phyloP scores from a whole-genome alignment of 2,888 invertebrate genomes.

The Agriopis marginaria region DNA sequence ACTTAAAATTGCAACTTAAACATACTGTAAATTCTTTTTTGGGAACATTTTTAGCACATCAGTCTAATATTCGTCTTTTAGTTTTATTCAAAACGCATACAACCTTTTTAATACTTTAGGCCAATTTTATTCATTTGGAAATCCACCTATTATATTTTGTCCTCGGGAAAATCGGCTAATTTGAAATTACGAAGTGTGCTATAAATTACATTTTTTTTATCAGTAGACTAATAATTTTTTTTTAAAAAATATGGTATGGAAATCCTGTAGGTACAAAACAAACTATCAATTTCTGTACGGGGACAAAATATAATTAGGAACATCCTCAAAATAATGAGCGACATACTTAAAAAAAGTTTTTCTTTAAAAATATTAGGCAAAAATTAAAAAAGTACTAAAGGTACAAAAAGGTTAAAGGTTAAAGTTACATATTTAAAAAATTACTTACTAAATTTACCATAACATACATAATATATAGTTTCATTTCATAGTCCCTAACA shows the following conservation, averaged over 20 bases:
- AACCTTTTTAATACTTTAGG: conserved; percentile 12
- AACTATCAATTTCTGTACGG: too few species aligned
- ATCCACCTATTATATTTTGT: background rate
- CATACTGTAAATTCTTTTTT: conserved; percentile 25
- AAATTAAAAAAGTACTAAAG: background rate
- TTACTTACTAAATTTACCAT: background rate
- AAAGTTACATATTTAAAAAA: background rate
- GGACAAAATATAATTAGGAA: too few species aligned
- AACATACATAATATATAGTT: background rate
- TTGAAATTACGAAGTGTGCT: too few species aligned
- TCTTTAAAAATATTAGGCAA: background rate
- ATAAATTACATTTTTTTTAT: too few species aligned
- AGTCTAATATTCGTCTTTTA: conserved; percentile 51
- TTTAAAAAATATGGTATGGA: background rate
- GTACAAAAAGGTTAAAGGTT: too few species aligned
- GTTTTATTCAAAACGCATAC: background rate
- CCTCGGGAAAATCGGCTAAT: background rate
- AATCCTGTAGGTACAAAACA: background rate
- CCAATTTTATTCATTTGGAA: conserved; percentile 8
- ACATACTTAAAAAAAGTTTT: background rate
- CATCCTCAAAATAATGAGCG: background rate
- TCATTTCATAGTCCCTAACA: conserved; percentile 17
- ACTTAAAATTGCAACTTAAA: conserved; percentile 12
- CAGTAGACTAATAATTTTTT: background rate
- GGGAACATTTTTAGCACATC: conserved; percentile 39